Evolutionary conservation across 1,140 invertebrate genomes (phyloP).

Genomic region (Orchestia grillus): DNA sequence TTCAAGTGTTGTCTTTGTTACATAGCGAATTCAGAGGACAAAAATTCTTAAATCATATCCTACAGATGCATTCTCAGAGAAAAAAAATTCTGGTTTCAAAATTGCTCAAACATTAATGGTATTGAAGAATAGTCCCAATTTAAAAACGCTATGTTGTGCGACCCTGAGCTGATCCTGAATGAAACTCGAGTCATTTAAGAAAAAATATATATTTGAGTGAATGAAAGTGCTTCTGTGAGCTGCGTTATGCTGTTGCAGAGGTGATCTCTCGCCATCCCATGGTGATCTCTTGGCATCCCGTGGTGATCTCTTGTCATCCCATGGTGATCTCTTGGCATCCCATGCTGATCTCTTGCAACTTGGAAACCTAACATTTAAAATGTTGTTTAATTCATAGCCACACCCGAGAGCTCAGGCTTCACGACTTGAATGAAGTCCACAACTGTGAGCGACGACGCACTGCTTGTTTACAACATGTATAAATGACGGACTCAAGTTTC

Average conservation of each 20-base stretch:
- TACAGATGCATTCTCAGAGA: no score
- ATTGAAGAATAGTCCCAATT: neutral
- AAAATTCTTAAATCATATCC: no score
- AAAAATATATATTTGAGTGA: neutral
- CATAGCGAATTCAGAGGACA: no score
- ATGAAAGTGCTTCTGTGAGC: neutral
- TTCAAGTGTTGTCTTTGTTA: neutral
- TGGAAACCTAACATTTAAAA: neutral
- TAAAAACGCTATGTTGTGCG: neutral
- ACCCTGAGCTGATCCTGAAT: neutral
- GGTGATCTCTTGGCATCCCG: no score
- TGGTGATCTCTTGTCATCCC: neutral
- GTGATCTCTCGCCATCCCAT: neutral
- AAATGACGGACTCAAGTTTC: no score
- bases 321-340: neutral
- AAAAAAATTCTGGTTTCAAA: no score
- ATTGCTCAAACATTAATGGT: no score
- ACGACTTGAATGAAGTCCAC: neutral
- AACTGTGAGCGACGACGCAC: neutral
- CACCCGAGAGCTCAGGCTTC: neutral
- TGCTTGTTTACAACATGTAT: no score
- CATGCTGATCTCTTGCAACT: neutral
- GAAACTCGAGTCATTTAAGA: neutral
- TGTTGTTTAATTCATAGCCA: neutral
- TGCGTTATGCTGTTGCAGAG: no score